Evolutionary conservation across 2,888 invertebrate species (phyloP), one percentile per base, ranked within the genome.

Genomic region (Incurvaria masculella): DNA sequence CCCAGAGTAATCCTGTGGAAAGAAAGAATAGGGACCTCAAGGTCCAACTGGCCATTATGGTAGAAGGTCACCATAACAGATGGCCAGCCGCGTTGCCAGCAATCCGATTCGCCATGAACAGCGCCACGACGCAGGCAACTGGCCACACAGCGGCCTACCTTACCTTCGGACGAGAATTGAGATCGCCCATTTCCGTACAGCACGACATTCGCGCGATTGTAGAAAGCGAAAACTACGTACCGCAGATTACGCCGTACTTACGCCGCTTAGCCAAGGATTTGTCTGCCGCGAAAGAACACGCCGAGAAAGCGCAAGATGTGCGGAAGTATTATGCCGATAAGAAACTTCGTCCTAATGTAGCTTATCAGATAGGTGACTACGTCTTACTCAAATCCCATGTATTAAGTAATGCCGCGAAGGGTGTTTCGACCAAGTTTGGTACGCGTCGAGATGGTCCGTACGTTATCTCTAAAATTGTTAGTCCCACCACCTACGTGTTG

Each of bases 1-100:
- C 64, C 0, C 51, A 58, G 20, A 54, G 56, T 0, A 61, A 62
- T 39, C 63, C 59, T 0, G 60, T 58, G 1, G 61, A 61, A 44
- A 44, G 61, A 1, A 49, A 53, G 27, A 59, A 59, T 45, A 44
- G 64, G 3, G 55, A 56, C 4, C 26, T 59, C 1, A 59, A 58
- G 8, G 45, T 55, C 0, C 54, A 52, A 42, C 21, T 58, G 0
- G 48, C 52, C 1, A 54, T 61, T 4, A 50, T 51, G 1, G 49
- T 50, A 0, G 50, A 42, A 3, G 42, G 41, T 1, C 20, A 53
- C 2, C 55, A 54, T 39, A 11, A 41, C 0, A 20, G 27, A 2
- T 56, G 55, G 55, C 45, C 38, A 1, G 44, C 45, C 2, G 41
- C 40, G 2, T 23, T 57, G 2, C 45, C 54, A 1, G 18, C 48